Evolutionary conservation across 2,113 vertebrate species (phyloP).

Genomic region (Crypturellus undulatus): DNA sequence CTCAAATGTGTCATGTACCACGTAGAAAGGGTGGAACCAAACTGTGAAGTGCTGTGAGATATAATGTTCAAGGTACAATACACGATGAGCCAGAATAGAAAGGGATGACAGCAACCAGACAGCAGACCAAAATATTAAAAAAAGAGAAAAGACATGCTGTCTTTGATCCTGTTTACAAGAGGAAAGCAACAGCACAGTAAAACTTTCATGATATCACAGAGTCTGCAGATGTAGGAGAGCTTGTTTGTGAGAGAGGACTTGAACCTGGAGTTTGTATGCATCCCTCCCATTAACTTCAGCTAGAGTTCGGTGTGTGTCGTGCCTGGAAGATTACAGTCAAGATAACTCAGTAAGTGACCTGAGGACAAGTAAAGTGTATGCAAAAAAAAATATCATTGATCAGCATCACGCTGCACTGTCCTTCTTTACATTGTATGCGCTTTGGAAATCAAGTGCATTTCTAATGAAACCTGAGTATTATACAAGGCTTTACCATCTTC

Average conservation of each 20-base stretch:
- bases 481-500: neutral
- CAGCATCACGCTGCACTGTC: neutral
- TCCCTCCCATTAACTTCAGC: conserved; percentile 43
- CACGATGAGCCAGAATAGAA: conserved; percentile 44
- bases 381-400: neutral
- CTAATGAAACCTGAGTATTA: conserved; percentile 3
- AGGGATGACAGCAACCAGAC: conserved; percentile 66
- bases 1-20: conserved; percentile 55
- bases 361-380: neutral
- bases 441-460: conserved; percentile 1
- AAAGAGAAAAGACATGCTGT: neutral
- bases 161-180: conserved; percentile 69
- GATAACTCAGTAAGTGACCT: conserved; percentile 4
- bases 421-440: neutral
- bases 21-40: conserved; percentile 65
- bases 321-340: neutral
- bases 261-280: conserved; percentile 36
- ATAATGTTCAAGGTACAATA: conserved; percentile 59
- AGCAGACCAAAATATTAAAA: conserved; percentile 61
- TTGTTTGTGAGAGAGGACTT: conserved; percentile 30
- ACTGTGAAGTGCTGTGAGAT: conserved; percentile 63
- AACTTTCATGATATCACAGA: conserved; percentile 50
- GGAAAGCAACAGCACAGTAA: conserved; percentile 6
- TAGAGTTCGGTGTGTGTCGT: neutral
- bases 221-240: conserved; percentile 23